Evolutionary conservation across 2,888 invertebrate genomes (phyloP).

Genomic region (Temnothorax rugatulus): DNA sequence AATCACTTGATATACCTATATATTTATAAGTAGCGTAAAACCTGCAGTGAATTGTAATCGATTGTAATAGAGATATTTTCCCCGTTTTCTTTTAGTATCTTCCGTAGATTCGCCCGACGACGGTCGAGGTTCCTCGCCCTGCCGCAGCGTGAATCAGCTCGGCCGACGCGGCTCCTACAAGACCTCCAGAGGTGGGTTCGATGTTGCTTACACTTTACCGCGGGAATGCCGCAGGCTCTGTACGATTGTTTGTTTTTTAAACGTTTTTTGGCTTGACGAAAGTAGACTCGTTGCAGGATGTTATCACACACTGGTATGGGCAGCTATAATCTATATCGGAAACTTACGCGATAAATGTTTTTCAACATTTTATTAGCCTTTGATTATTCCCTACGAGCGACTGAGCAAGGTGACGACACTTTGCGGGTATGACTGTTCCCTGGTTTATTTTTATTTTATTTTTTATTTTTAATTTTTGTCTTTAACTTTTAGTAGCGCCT

Average conservation of each 20-base stretch:
- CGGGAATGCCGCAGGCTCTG: constrained; percentile 62
- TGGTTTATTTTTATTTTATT: constrained; percentile 21
- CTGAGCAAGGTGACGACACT: constrained; percentile 62
- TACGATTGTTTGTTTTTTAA: constrained; percentile 66
- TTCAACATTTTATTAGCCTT: constrained; percentile 70
- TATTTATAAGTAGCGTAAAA: constrained; percentile 63
- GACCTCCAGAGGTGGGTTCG: constrained; percentile 92
- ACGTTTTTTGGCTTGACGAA: constrained; percentile 76
- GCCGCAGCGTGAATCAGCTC: constrained; percentile 89
- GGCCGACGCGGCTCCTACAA: constrained; percentile 95
- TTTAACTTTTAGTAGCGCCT: constrained; percentile 73
- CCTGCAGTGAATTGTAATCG: constrained; percentile 63
- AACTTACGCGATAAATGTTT: constrained; percentile 68
- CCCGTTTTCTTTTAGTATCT: constrained; percentile 85
- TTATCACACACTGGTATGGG: constrained; percentile 75
- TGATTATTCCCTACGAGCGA: constrained; percentile 65
- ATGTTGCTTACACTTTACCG: constrained; percentile 35
- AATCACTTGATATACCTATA: constrained; percentile 43
- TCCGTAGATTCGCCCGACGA: constrained; percentile 91
- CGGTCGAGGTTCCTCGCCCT: constrained; percentile 92
- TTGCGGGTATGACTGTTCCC: constrained; percentile 71
- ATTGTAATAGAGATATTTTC: constrained; percentile 79
- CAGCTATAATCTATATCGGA: constrained; percentile 65
- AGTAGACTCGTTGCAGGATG: constrained; percentile 78
- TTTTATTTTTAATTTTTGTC: constrained; percentile 32